phyloP scores from a whole-genome alignment of 2,113 vertebrate genomes.

The Nerophis ophidion region DNA sequence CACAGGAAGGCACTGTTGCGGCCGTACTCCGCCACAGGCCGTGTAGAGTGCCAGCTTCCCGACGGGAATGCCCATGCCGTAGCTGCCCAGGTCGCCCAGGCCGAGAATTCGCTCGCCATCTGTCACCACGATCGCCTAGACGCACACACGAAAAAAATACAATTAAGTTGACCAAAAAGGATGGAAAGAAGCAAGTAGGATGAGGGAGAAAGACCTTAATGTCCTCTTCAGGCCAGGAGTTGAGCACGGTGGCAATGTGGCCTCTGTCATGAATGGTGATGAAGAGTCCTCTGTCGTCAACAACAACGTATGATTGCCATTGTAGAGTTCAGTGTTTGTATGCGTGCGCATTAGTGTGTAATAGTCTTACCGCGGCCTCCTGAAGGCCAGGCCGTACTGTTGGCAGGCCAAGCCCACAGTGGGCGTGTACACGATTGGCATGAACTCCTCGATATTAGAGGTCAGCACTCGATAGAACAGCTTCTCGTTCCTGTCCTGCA shows the following conservation, averaged over 20 bases:
- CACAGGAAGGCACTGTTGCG: conserved; percentile 91
- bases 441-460: conserved; percentile 91
- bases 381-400: conserved; percentile 92
- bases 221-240: conserved; percentile 93
- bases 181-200: no score
- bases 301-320: background rate
- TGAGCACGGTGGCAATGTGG: conserved; percentile 90
- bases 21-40: conserved; percentile 87
- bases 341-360: background rate
- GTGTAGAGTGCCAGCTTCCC: conserved; percentile 97
- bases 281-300: conserved; percentile 82
- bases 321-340: background rate
- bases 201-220: conserved; percentile 78
- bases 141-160: conserved; percentile 1
- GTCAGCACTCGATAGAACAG: conserved; percentile 93
- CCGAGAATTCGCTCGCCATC: conserved; percentile 95
- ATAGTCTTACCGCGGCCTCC: conserved; percentile 86
- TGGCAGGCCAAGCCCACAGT: conserved; percentile 95
- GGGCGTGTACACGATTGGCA: conserved; percentile 96
- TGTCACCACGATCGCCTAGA: conserved; percentile 93
- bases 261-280: conserved; percentile 97
- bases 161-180: background rate
- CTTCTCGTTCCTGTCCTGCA: conserved; percentile 97
- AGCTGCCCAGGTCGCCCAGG: conserved; percentile 89
- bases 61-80: conserved; percentile 96